These are phyloP conservation scores for Octopus sinensis DNA, from an alignment of 1,140 invertebrate species.

Conservation along the genomic window DNA sequence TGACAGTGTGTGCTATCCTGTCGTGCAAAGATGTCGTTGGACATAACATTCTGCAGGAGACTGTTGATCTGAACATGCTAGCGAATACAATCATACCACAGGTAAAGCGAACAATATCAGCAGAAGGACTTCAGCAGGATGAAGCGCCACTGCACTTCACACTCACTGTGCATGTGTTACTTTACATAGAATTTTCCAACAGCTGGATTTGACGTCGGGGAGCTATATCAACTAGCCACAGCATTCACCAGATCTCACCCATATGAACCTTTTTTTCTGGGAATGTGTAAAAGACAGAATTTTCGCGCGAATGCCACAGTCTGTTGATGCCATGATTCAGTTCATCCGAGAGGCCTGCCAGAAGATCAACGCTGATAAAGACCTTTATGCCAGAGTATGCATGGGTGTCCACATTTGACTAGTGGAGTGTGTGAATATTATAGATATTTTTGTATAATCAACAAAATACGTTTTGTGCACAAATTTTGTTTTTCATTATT, in stretches of 20 bases:
- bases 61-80: not conserved
- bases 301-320: not conserved
- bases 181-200: not conserved
- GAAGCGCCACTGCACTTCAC: not conserved
- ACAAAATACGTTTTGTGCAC: not conserved
- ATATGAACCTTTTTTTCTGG: not conserved
- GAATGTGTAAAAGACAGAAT: conserved; percentile 3
- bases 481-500: not conserved
- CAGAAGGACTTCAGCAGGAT: not conserved
- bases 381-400: conserved; percentile 1
- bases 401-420: not conserved
- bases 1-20: not conserved
- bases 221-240: not conserved
- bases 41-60: conserved; percentile 1
- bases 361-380: conserved; percentile 3
- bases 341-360: conserved; percentile 1
- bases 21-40: not conserved
- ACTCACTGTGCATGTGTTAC: conserved; percentile 8
- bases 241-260: not conserved
- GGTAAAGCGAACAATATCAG: not conserved
- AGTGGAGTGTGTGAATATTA: not conserved
- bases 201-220: conserved; percentile 1
- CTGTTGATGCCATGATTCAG: conserved; percentile 9
- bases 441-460: not conserved
- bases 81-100: not conserved